Percentiles rank a stretch among this genome's conserved stretches.
Conservation (phyloP, 1,140 invertebrate genomes). For the Ceratina japonica region DNA sequence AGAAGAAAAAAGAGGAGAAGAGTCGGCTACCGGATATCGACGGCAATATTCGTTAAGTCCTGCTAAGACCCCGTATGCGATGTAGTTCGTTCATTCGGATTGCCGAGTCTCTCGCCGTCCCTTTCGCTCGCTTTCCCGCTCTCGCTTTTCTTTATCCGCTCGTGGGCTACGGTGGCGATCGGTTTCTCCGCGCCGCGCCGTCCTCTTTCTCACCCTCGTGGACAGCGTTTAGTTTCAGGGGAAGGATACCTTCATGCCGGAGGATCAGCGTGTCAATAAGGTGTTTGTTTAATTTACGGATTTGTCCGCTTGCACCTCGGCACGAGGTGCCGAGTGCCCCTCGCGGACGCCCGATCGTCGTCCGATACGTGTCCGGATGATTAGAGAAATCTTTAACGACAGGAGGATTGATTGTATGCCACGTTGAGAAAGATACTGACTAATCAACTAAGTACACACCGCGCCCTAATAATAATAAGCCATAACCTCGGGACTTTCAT, state of each 20-base stretch:
- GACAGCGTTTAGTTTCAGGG: constrained; percentile 7
- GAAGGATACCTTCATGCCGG: constrained; percentile 42
- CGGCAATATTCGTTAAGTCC: constrained; percentile 76
- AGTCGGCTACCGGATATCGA: constrained; percentile 66
- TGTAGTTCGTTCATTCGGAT: constrained; percentile 67
- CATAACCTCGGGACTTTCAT: no score
- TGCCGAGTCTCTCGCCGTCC: constrained; percentile 58
- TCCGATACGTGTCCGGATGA: background rate
- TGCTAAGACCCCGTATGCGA: constrained; percentile 69
- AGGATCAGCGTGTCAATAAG: constrained; percentile 75
- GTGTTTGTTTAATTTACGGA: constrained; percentile 76
- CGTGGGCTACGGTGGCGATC: constrained; percentile 30
- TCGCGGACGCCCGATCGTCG: background rate
- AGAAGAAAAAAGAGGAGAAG: constrained; percentile 26
- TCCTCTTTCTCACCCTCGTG: constrained; percentile 51
- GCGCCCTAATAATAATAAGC: no score
- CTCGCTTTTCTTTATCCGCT: constrained; percentile 39
- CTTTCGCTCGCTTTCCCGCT: constrained; percentile 25
- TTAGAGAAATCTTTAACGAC: no score
- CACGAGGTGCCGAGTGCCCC: no score
- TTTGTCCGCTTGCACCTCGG: constrained; percentile 50
- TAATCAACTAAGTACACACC: no score
- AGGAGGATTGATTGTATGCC: no score
- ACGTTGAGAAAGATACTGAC: no score
- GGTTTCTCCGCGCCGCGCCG: constrained; percentile 42